Evolutionary conservation across 2,888 invertebrate species (phyloP), one percentile per base, ranked within the genome.

Genomic region (Drosophila demipolita): DNA sequence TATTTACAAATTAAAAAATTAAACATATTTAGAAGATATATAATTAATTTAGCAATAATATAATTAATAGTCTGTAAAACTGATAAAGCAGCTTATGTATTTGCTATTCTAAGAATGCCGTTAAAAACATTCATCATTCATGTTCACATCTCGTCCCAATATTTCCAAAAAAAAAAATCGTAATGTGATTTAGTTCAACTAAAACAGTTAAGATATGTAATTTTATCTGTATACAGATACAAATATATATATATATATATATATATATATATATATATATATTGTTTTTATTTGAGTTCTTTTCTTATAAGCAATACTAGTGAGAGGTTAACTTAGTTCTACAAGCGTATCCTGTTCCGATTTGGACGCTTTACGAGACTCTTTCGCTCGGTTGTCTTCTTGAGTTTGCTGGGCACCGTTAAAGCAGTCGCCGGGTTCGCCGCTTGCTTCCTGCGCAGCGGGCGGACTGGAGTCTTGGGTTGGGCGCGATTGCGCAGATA

Each of bases 291-390:
- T 15, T 15, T 23, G 8, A 45, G 4, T 45, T 54, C 11, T n/a
- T n/a, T 54, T 64, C 38, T 45, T 33, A 66, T n/a, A 1, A n/a
- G 68, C 42, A 62, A 50, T 50, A 55, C 73, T 73, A 55, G 3
- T 60, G 15, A 42, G 26, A 23, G 35, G 20, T 9, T 38, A 29
- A 26, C 49, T 54, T 32, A 54, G 20, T 17, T 9, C 64, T 71
- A 86, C 40, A 87, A 69, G 6, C 83, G 80, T 61, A 89, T 88
- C 73, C 89, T 91, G 54, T 88, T 89, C 32, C 90, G 78, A 67
- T 80, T 91, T 6, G 90, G 90, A 17, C 85, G 74, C 64, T 78
- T 89, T 1, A 89, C 78, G 15, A 90, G 75, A 60, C 78, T 79
- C 58, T 91, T 90, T 11, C 83, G 78, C 0, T 69, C 73, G 5